A percentile compares a stretch with the other conserved stretches of the same genome.
phyloP scores from a whole-genome alignment of 2,797 vertebrate genomes.

The Typhlichthys eigenmanni region DNA sequence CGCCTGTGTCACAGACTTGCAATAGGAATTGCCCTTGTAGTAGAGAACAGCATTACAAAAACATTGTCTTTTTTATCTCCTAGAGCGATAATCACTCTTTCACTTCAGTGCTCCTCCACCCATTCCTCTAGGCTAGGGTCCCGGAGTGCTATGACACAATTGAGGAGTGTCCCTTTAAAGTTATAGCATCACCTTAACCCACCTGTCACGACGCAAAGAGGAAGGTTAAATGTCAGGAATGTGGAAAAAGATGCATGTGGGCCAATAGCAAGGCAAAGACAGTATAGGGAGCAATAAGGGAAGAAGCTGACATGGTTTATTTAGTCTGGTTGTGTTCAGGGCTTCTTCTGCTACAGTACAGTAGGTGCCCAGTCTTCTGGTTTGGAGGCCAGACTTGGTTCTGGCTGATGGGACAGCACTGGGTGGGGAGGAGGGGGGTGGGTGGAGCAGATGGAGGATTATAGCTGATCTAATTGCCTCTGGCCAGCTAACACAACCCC shows the following conservation, averaged over 20 bases:
- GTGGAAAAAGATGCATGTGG: neutral
- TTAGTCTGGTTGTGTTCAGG: conserved; percentile 43
- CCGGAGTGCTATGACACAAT: too few species aligned
- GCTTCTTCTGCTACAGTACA: conserved; percentile 39
- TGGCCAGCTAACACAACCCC: conserved; percentile 57
- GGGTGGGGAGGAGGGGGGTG: conserved; percentile 20
- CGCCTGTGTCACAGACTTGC: too few species aligned
- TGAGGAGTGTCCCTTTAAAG: too few species aligned
- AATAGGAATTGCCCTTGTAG: too few species aligned
- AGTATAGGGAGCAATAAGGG: conserved; percentile 19
- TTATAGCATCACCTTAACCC: too few species aligned
- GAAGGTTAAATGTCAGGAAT: too few species aligned
- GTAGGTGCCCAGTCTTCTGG: conserved; percentile 30
- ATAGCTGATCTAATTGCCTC: conserved; percentile 73
- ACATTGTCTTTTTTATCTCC: too few species aligned
- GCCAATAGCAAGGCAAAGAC: neutral
- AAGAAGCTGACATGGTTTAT: conserved; percentile 53
- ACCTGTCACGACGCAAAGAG: too few species aligned
- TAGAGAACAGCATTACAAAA: too few species aligned
- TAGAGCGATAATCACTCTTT: too few species aligned
- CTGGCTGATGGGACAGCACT: conserved; percentile 41
- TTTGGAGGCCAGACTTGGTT: conserved; percentile 45
- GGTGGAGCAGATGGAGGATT: conserved; percentile 75
- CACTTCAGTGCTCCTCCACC: too few species aligned
- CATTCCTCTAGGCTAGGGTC: too few species aligned